A percentile compares a stretch with the other conserved stretches of the same genome.
Evolutionary conservation across 2,888 invertebrate species (phyloP).

Genomic region (Cordilura impudica): DNA sequence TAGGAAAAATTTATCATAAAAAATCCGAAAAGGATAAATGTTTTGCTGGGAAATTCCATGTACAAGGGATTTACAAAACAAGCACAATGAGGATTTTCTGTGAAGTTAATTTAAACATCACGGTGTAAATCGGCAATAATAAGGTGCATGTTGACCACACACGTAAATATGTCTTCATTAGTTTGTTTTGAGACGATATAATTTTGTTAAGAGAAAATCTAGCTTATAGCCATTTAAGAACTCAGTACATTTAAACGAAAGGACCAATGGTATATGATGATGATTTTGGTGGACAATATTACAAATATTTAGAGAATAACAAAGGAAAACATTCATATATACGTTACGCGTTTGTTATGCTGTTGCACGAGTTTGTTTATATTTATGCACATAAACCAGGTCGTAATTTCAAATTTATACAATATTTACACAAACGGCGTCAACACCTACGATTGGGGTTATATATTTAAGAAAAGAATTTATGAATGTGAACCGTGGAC

Average conservation of each 20-base stretch:
- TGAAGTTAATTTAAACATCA: constrained; percentile 28
- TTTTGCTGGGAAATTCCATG: too few species aligned
- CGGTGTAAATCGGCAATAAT: constrained; percentile 28
- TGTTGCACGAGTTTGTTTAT: constrained; percentile 25
- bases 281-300: constrained; percentile 35
- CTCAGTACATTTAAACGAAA: constrained; percentile 4
- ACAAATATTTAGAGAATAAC: constrained; percentile 29
- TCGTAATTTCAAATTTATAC: constrained; percentile 62
- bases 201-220: constrained; percentile 37
- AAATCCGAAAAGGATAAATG: too few species aligned
- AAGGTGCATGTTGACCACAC: constrained; percentile 22
- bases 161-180: constrained; percentile 55
- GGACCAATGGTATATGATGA: neutral
- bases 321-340: constrained; percentile 22
- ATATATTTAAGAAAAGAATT: constrained; percentile 26
- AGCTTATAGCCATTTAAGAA: constrained; percentile 4
- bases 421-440: constrained; percentile 36
- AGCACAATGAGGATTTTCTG: neutral
- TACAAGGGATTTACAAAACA: neutral
- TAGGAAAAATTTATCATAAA: too few species aligned
- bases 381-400: too few species aligned
- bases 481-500: constrained; percentile 23
- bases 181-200: constrained; percentile 21
- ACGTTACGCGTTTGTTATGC: constrained; percentile 1
- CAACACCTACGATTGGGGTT: constrained; percentile 39